A percentile compares a stretch with the other conserved stretches of the same genome.
These are phyloP conservation scores for Drosophila equinoxialis DNA, from an alignment of 1,140 invertebrate species.

Conservation along the genomic window DNA sequence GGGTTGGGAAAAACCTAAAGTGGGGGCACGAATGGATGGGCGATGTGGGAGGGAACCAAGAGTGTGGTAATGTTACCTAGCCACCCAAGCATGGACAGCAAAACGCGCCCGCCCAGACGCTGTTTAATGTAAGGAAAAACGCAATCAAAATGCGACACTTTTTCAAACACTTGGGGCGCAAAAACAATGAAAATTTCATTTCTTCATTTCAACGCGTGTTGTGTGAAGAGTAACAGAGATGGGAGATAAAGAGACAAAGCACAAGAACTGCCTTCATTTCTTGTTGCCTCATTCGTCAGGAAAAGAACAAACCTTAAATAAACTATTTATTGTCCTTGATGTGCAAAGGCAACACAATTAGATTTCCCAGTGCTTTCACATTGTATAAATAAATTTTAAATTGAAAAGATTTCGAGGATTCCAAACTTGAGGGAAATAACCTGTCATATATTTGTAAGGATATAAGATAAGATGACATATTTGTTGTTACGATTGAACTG, in stretches of 20 bases:
- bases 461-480: too few relatives aligned
- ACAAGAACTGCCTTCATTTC: conserved; percentile 1
- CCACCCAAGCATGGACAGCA: conserved; percentile 50
- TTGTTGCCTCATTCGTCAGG: conserved; percentile 45
- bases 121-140: conserved; percentile 74
- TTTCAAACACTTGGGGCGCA: conserved; percentile 74
- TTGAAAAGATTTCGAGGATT: not conserved
- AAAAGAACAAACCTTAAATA: conserved; percentile 66
- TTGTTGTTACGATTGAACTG: too few relatives aligned
- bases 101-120: conserved; percentile 49
- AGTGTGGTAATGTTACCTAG: conserved; percentile 25
- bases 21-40: not conserved
- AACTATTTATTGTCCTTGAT: conserved; percentile 71
- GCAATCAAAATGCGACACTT: conserved; percentile 79
- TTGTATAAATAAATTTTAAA: conserved; percentile 62
- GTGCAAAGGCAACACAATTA: conserved; percentile 53
- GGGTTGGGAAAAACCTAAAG: not conserved
- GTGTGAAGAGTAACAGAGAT: not conserved
- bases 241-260: not conserved
- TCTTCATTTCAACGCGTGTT: conserved; percentile 71
- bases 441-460: too few relatives aligned
- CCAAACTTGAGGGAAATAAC: too few relatives aligned
- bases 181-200: conserved; percentile 78
- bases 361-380: conserved; percentile 37
- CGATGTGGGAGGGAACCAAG: not conserved